phyloP scores from a whole-genome alignment of 2,797 vertebrate genomes.

The Eulemur albifrons region DNA sequence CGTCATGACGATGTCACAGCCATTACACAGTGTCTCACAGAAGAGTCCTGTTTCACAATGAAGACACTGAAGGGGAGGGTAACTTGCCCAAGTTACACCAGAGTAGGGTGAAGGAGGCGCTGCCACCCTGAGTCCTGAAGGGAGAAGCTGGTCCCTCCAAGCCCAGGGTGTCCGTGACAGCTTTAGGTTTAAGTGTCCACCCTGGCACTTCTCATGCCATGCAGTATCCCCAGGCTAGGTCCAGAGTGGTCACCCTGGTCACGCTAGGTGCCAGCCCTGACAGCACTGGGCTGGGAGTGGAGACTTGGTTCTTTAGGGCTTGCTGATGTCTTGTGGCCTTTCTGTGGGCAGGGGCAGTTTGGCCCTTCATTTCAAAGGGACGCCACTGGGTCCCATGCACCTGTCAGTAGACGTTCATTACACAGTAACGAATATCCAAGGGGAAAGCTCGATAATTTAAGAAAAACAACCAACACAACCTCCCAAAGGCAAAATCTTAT shows the following conservation, averaged over 20 bases:
- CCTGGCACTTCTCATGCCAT: background rate
- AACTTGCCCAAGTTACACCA: background rate
- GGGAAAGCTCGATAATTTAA: background rate
- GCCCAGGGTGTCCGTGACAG: background rate
- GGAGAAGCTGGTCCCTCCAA: background rate
- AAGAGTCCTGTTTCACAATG: background rate
- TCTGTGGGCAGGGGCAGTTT: background rate
- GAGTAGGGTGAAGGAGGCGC: background rate
- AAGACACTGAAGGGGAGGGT: background rate
- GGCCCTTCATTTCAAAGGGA: background rate
- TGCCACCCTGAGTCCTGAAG: background rate
- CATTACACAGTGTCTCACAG: background rate
- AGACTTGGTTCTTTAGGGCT: background rate
- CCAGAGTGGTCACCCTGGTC: background rate
- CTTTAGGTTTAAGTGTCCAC: background rate
- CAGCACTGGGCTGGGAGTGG: background rate
- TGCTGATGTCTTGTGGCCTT: background rate
- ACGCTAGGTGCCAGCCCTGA: background rate
- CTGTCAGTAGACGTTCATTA: background rate
- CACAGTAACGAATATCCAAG: background rate
- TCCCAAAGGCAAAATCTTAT: background rate
- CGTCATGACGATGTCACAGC: background rate
- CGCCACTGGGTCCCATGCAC: background rate
- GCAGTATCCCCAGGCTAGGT: background rate
- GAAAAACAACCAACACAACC: background rate